Conservation (phyloP, 2,797 vertebrate species). For the Etheostoma nigrum region DNA sequence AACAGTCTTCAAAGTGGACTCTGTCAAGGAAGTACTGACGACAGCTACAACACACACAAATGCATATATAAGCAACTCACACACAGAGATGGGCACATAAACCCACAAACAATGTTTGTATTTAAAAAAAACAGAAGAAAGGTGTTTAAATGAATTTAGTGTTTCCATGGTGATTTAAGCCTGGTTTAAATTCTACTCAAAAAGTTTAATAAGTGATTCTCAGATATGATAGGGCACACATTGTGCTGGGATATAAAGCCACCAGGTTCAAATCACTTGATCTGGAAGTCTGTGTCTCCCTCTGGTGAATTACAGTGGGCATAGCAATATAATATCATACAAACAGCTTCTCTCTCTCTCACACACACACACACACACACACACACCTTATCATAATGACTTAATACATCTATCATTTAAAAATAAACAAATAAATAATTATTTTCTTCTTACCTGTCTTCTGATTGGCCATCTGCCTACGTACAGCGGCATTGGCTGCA, state of each 20-base stretch:
- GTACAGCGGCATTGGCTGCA: slow-evolving; percentile 91
- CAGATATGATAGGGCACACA: not conserved
- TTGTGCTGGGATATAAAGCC: not conserved
- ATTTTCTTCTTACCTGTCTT: slow-evolving; percentile 83
- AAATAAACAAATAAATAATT: slow-evolving; percentile 2
- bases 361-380: too few relatives aligned
- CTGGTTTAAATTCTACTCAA: not conserved
- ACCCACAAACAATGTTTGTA: not conserved
- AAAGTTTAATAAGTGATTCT: not conserved
- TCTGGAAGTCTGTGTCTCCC: slow-evolving; percentile 72
- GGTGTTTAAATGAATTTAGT: not conserved
- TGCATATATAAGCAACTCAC: not conserved
- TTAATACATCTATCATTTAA: not conserved
- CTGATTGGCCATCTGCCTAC: slow-evolving; percentile 93
- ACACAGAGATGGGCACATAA: not conserved
- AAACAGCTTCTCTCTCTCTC: not conserved
- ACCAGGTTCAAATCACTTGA: not conserved
- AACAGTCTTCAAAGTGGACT: slow-evolving; percentile 92
- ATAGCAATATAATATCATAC: slow-evolving; percentile 30
- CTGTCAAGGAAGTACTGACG: slow-evolving; percentile 86
- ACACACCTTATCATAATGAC: not conserved
- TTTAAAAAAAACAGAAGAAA: not conserved
- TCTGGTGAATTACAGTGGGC: slow-evolving; percentile 58
- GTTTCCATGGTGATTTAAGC: not conserved
- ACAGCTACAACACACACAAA: slow-evolving; percentile 68